These are phyloP conservation scores for Nasonia oneida DNA, from an alignment of 2,888 invertebrate genomes.

Conservation along the genomic window DNA sequence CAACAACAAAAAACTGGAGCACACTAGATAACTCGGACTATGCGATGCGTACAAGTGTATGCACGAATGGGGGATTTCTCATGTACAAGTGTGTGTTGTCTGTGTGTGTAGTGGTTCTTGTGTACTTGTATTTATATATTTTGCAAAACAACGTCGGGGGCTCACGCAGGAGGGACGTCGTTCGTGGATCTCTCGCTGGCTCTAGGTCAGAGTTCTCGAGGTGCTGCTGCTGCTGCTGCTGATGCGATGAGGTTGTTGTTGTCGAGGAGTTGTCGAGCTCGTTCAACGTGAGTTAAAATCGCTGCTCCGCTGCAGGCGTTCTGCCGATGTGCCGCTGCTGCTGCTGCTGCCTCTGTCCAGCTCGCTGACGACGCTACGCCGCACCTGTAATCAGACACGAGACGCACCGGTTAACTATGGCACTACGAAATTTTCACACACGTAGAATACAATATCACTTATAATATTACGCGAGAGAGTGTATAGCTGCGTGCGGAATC, in stretches of 20 bases:
- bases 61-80: neutral
- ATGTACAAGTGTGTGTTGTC: neutral
- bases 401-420: neutral
- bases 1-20: slow-evolving; percentile 71
- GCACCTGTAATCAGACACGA: slow-evolving; percentile 74
- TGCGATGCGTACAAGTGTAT: slow-evolving; percentile 33
- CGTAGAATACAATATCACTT: neutral
- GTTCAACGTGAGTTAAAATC: slow-evolving; percentile 66
- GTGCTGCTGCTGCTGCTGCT: slow-evolving; percentile 59
- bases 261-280: slow-evolving; percentile 66
- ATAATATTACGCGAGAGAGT: slow-evolving; percentile 6
- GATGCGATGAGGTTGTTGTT: slow-evolving; percentile 29
- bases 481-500: neutral
- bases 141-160: slow-evolving; percentile 53
- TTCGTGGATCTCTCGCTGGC: slow-evolving; percentile 44
- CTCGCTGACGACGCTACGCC: slow-evolving; percentile 78
- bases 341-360: slow-evolving; percentile 73
- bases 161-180: slow-evolving; percentile 57
- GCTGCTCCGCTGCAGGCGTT: slow-evolving; percentile 74
- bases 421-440: neutral
- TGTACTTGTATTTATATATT: neutral
- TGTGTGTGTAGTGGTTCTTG: neutral
- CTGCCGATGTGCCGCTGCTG: slow-evolving; percentile 67
- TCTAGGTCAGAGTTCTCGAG: slow-evolving; percentile 71
- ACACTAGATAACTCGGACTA: slow-evolving; percentile 65